phyloP scores from a whole-genome alignment of 1,140 invertebrate species.

The Trinorchestia longiramus region DNA sequence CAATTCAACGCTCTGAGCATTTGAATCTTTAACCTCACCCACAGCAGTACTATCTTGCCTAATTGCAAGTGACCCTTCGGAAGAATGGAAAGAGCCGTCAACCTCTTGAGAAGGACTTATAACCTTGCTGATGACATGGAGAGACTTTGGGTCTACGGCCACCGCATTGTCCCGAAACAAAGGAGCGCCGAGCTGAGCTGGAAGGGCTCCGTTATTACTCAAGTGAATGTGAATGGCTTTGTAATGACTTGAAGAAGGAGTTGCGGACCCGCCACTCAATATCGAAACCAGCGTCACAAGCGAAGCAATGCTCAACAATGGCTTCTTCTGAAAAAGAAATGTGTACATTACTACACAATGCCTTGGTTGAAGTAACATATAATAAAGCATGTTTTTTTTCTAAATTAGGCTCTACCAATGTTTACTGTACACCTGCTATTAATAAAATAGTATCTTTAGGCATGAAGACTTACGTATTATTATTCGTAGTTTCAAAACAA shows the following conservation, averaged over 20 bases:
- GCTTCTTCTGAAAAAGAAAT: neutral
- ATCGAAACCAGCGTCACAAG: neutral
- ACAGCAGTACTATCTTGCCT: neutral
- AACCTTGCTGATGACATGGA: neutral
- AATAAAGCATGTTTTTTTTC: too few relatives aligned
- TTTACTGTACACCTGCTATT: too few relatives aligned
- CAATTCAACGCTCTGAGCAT: neutral
- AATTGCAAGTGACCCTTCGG: neutral
- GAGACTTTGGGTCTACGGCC: constrained; percentile 13
- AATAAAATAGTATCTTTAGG: too few relatives aligned
- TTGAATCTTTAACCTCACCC: neutral
- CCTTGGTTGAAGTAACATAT: too few relatives aligned
- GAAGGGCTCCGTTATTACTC: neutral
- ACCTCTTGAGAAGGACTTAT: neutral
- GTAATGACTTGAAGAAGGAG: neutral
- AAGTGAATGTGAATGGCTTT: neutral
- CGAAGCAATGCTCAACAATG: neutral
- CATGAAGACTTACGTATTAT: too few relatives aligned
- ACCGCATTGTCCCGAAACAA: constrained; percentile 29
- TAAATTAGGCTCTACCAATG: too few relatives aligned
- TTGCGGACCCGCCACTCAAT: neutral
- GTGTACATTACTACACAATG: neutral
- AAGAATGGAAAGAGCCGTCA: neutral
- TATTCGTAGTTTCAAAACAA: too few relatives aligned
- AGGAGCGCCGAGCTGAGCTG: neutral